Base-by-base conservation (phyloP, 2,888 invertebrate species). In the Dolichopus griseipennis region DNA sequence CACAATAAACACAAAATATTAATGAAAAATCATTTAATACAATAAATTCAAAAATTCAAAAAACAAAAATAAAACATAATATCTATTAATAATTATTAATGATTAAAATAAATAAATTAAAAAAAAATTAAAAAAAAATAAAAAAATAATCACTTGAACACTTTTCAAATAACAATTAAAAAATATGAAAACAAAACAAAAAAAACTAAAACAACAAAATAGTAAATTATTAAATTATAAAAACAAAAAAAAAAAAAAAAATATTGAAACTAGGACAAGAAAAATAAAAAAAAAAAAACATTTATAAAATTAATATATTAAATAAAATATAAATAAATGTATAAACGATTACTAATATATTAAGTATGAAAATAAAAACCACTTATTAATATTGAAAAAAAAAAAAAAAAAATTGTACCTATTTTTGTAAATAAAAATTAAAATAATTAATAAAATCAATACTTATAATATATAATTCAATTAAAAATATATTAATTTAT, bases 191-290 rank as follows among this genome's bases (percentile, higher is more conserved):
- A 27, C 2, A 27, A 27, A 27, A 27, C 3, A 27, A 27, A 27
- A 27, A 27, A 27, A 2, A 27, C 27, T 27, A 27, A 27, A 27
- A 27, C 27, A 27, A 27, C 27, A 27, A 27, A 27, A 27, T 27
- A 27, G 27, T 27, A 27, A n/a, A n/a, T n/a, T n/a, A 61, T 66
- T 65, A 22, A 65, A 6, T 43, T 8, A 37, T 33, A 52, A 61
- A 18, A 18, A 67, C 15, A 27, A 27, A 27, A 66, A 34, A 43
- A 61, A 61, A 43, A 61, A 66, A 64, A 34, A 67, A 71, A 70
- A 68, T 64, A 67, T 63, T 68, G 65, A 69, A 74, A 71, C 73
- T 76, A 77, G 78, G 76, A 77, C n/a, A n/a, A n/a, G 76, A 76
- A 76, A 52, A 52, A 6, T 18, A 52, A 43, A 63, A 66, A 66